These are phyloP conservation scores for Sinocyclocheilus anshuiensis DNA, from an alignment of 2,113 vertebrate genomes.

Conservation along the genomic window DNA sequence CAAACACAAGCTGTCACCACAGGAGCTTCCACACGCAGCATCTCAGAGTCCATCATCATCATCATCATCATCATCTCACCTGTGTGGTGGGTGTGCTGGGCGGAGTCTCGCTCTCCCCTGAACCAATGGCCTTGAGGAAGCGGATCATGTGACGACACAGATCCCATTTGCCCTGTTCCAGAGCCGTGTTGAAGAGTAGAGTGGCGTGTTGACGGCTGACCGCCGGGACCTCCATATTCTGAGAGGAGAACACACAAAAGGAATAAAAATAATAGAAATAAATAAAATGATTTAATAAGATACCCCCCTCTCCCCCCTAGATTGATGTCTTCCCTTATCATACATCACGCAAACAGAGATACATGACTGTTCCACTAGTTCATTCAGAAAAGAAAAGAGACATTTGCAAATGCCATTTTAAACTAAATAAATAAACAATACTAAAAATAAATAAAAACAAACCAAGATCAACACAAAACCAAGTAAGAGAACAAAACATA, in stretches of 20 bases:
- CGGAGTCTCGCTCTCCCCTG: slow-evolving; percentile 94
- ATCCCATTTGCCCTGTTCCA: slow-evolving; percentile 98
- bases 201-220: slow-evolving; percentile 97
- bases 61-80: slow-evolving; percentile 66
- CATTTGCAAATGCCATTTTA: too few species aligned
- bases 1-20: neutral
- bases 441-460: too few species aligned
- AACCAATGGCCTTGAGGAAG: slow-evolving; percentile 98
- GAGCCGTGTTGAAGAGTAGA: slow-evolving; percentile 95
- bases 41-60: neutral
- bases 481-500: too few species aligned
- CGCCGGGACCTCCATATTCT: slow-evolving; percentile 99
- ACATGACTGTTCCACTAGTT: too few species aligned
- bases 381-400: too few species aligned
- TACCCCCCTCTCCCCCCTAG: too few species aligned
- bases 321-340: too few species aligned
- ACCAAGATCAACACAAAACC: too few species aligned
- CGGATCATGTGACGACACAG: slow-evolving; percentile 99
- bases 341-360: too few species aligned
- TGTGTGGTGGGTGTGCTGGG: slow-evolving; percentile 93
- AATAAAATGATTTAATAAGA: too few species aligned
- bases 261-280: too few species aligned
- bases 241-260: slow-evolving; percentile 32
- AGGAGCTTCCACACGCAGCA: neutral
- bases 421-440: too few species aligned